These are phyloP conservation scores for Bembecia ichneumoniformis DNA, from an alignment of 2,888 invertebrate species.

Conservation along the genomic window DNA sequence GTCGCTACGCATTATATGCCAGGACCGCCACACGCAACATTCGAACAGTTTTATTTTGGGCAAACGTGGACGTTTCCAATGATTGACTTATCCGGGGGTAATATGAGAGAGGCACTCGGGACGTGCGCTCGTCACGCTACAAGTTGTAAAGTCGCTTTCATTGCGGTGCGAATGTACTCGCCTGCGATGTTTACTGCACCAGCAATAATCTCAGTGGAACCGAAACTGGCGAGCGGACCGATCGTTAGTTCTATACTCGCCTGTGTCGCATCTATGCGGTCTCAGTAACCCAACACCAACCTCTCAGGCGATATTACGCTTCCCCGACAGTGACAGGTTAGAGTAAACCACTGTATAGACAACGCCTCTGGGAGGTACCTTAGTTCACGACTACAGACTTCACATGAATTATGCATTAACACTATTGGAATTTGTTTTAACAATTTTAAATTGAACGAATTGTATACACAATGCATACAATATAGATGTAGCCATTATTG, in stretches of 20 bases:
- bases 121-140: constrained; percentile 12
- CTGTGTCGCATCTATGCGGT: neutral
- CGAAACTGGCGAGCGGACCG: too few species aligned
- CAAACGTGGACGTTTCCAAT: constrained; percentile 65
- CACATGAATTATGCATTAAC: too few species aligned
- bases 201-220: too few species aligned
- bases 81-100: constrained; percentile 73
- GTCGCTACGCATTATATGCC: constrained; percentile 64
- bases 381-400: neutral
- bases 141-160: constrained; percentile 5
- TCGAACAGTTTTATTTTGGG: constrained; percentile 66
- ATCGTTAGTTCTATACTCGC: neutral
- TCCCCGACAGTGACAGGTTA: neutral
- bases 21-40: constrained; percentile 65
- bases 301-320: neutral
- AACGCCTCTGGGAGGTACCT: neutral
- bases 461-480: too few species aligned
- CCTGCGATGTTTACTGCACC: constrained; percentile 1
- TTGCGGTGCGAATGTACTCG: constrained; percentile 25
- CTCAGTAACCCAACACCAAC: neutral
- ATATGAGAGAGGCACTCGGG: constrained; percentile 66
- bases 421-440: too few species aligned
- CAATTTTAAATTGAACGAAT: too few species aligned
- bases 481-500: too few species aligned
- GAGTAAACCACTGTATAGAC: neutral